A percentile compares a stretch with the other conserved stretches of the same genome.
Conservation (phyloP, 2,888 invertebrate species). For the Pedicia rivosa region DNA sequence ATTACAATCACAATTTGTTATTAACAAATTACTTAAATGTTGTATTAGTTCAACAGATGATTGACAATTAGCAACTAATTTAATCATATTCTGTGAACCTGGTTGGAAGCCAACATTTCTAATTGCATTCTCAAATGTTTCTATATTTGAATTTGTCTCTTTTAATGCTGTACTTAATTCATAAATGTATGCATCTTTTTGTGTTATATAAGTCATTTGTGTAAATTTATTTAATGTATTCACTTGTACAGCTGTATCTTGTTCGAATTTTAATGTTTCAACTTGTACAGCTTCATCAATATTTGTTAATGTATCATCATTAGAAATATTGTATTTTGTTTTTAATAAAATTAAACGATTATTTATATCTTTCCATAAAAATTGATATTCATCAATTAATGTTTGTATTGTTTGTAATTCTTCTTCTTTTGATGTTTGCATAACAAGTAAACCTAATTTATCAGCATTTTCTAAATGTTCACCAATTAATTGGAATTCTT, state of each 20-base stretch:
- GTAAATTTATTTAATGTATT: slow-evolving; percentile 51
- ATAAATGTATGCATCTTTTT: slow-evolving; percentile 65
- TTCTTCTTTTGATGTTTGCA: slow-evolving; percentile 37
- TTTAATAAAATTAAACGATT: slow-evolving; percentile 33
- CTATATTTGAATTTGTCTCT: slow-evolving; percentile 52
- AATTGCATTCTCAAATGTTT: slow-evolving; percentile 47
- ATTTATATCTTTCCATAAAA: slow-evolving; percentile 43
- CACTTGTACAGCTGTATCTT: slow-evolving; percentile 65
- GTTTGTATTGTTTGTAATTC: slow-evolving; percentile 39
- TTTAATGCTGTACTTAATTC: slow-evolving; percentile 57
- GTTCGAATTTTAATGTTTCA: slow-evolving; percentile 58
- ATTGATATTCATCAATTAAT: slow-evolving; percentile 48
- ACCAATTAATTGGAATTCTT: slow-evolving; percentile 37
- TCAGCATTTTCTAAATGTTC: slow-evolving; percentile 39
- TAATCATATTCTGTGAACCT: slow-evolving; percentile 55
- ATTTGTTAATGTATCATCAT: slow-evolving; percentile 23
- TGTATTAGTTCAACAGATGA: slow-evolving; percentile 67
- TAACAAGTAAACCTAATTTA: slow-evolving; percentile 39
- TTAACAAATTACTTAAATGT: slow-evolving; percentile 57
- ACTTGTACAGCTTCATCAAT: slow-evolving; percentile 48
- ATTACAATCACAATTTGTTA: slow-evolving; percentile 55
- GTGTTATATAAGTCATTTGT: slow-evolving; percentile 53
- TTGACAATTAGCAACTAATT: slow-evolving; percentile 59
- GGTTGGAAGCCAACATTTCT: slow-evolving; percentile 38
- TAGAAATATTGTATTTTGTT: slow-evolving; percentile 25